Percentiles rank a stretch among this genome's conserved stretches.
These are phyloP conservation scores for Pelecanoides urinatrix DNA, from an alignment of 2,113 vertebrate species.

Conservation along the genomic window DNA sequence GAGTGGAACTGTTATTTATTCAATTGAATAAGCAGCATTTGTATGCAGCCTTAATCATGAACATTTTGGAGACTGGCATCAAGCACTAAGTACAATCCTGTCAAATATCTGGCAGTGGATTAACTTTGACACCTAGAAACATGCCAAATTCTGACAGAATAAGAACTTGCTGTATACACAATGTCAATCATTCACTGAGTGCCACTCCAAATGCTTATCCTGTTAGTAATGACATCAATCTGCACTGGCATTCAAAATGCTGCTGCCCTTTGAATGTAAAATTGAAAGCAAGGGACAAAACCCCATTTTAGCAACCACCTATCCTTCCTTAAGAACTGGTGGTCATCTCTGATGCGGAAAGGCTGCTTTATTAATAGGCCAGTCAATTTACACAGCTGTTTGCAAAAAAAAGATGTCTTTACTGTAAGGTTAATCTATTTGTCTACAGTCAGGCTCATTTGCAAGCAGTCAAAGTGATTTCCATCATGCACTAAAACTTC, in stretches of 20 bases:
- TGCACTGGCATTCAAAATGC: constrained; percentile 39
- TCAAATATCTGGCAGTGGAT: constrained; percentile 70
- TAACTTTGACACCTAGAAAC: constrained; percentile 69
- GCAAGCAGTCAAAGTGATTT: not conserved
- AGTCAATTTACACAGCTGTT: not conserved
- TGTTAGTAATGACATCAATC: constrained; percentile 56
- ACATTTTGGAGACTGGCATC: constrained; percentile 54
- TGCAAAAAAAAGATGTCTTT: accelerated
- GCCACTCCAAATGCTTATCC: constrained; percentile 65
- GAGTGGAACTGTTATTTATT: constrained; percentile 30
- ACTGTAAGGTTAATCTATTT: not conserved
- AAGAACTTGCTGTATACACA: constrained; percentile 57
- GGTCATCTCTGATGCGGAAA: not conserved
- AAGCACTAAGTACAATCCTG: constrained; percentile 44
- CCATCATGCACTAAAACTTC: not conserved
- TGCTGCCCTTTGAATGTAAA: constrained; percentile 10
- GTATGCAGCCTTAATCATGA: constrained; percentile 62
- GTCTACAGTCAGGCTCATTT: not conserved
- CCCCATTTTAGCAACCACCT: not conserved
- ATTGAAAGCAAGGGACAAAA: not conserved
- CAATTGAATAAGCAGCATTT: constrained; percentile 55
- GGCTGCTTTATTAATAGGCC: not conserved
- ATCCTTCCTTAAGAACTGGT: not conserved
- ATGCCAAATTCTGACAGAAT: constrained; percentile 65
- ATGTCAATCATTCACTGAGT: constrained; percentile 63